Base-by-base conservation (phyloP, 2,113 vertebrate genomes). In the Romanogobio albipinnatus region DNA sequence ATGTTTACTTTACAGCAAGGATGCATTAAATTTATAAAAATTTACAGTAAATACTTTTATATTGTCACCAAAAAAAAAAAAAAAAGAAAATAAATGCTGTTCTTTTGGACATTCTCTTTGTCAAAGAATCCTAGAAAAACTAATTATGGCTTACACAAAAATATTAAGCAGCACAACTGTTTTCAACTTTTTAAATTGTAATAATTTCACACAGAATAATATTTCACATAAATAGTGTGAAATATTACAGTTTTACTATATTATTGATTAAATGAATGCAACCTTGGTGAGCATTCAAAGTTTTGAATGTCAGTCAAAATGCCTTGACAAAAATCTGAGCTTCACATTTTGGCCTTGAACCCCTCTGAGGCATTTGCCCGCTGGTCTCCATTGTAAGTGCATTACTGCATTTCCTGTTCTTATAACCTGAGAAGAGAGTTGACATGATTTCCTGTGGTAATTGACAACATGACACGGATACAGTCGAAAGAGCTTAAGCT, bases 391-490 rank as follows among this genome's bases (percentile, higher is more conserved):
- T 22, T 81, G 43, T 62, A 19, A 47, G 36, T 43, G 13, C 53
- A 43, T 79, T 62, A 26, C 77, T 26, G 22, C 5, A 14, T 45
- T 81, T 81, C 61, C 11, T 81, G 61, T 81, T 33, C 26, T 22
- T 33, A 51, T 26, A 49, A 81, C 15, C 14, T 81, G 61, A 26
- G 17, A n/a, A 45, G 1, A 22, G 43, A 81, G n/a, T 51, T 66
- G 61, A 51, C 24, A 66, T 66, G 59, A 49, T 81, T 33, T 81
- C 47, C 39, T 81, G 9, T 45, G 56, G 36, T 79, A 61, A 45
- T 9, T 43, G 76, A 24, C 76, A 59, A 36, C 76, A 61, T 26
- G n/a, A 14, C 58, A 9, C n/a, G n/a, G 8, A 45, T 62, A 74
- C 22, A 74, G 22, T 4, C 7, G 22, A 74, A 74, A 74, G 49